phyloP scores from a whole-genome alignment of 1,140 invertebrate species.

The Trialeurodes vaporariorum region DNA sequence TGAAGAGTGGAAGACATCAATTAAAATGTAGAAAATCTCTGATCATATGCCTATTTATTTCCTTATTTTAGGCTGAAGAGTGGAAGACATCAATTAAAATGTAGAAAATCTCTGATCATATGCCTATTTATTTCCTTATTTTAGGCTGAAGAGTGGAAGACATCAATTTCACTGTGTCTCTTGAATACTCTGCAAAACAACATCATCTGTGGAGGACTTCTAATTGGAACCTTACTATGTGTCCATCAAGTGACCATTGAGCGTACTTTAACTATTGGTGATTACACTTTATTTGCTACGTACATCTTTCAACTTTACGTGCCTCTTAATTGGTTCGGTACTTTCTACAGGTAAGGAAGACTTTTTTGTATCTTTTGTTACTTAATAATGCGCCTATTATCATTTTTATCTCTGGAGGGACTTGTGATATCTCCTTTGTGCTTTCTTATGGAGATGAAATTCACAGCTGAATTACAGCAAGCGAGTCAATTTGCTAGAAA shows the following conservation, averaged over 20 bases:
- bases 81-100: too few relatives aligned
- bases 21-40: too few relatives aligned
- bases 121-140: too few relatives aligned
- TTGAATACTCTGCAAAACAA: conserved; percentile 82
- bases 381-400: background rate
- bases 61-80: too few relatives aligned
- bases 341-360: conserved; percentile 73
- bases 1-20: too few relatives aligned
- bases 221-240: conserved; percentile 78
- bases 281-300: conserved; percentile 88
- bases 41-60: too few relatives aligned
- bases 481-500: too few relatives aligned
- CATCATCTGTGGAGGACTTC: conserved; percentile 72
- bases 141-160: conserved; percentile 76
- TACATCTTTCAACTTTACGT: conserved; percentile 95
- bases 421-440: background rate
- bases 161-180: conserved; percentile 71
- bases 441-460: too few relatives aligned
- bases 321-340: conserved; percentile 94
- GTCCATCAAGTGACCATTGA: conserved; percentile 63
- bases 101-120: too few relatives aligned
- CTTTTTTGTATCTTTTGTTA: background rate
- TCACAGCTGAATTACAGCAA: too few relatives aligned
- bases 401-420: background rate
- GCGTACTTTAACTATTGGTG: conserved; percentile 68